Evolutionary conservation across 1,140 invertebrate species (phyloP).

Genomic region (Apolygus lucorum): DNA sequence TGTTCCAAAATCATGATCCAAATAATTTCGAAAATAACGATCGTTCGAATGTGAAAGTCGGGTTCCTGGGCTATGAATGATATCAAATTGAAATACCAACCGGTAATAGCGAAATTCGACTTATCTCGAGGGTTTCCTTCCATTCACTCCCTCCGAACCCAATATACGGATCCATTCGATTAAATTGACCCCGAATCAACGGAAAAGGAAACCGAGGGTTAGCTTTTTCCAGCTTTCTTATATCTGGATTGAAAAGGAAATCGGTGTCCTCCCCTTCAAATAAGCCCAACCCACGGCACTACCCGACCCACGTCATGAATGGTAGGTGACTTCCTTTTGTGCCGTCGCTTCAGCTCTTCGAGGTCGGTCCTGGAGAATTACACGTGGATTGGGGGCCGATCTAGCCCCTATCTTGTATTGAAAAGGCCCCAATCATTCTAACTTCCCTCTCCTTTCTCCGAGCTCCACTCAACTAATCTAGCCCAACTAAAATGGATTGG

Average conservation of each 20-base stretch:
- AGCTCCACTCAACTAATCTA: constrained; percentile 8
- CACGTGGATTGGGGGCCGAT: constrained; percentile 11
- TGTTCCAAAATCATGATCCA: too few relatives aligned
- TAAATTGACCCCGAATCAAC: background rate
- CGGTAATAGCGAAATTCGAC: too few relatives aligned
- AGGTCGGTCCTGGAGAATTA: constrained; percentile 3
- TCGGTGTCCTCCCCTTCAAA: constrained; percentile 6
- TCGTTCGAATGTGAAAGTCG: too few relatives aligned
- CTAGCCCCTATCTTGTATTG: constrained; percentile 11
- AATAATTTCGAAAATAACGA: too few relatives aligned
- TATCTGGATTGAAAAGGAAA: constrained; percentile 4
- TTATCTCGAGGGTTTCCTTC: too few relatives aligned
- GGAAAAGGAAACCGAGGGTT: background rate
- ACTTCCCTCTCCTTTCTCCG: background rate
- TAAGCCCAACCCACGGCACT: background rate
- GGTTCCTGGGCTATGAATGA: too few relatives aligned
- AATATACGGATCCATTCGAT: constrained; percentile 2
- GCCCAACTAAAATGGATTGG: constrained; percentile 9
- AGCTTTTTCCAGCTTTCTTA: background rate
- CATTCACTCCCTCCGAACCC: background rate
- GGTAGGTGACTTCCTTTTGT: constrained; percentile 15
- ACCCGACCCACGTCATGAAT: background rate
- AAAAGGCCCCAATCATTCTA: constrained; percentile 13
- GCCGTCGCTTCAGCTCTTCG: background rate
- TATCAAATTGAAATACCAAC: too few relatives aligned